Conservation (phyloP, 2,888 invertebrate species). For the Drosophila recens region DNA sequence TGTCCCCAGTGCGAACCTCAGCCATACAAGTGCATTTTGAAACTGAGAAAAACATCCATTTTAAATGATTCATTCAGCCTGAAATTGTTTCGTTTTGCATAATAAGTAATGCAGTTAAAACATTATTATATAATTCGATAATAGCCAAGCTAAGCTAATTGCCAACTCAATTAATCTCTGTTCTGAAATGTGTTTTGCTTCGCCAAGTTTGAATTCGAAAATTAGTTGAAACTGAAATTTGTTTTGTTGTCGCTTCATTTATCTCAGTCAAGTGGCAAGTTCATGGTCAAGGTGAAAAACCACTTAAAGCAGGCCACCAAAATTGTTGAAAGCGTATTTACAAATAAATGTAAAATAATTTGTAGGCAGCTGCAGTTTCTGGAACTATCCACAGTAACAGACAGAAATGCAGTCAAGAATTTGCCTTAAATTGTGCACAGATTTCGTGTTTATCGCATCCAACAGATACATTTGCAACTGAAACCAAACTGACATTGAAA, state of each 20-base stretch:
- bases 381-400: conserved; percentile 37
- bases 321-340: conserved; percentile 21
- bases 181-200: conserved; percentile 7
- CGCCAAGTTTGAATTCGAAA: conserved; percentile 14
- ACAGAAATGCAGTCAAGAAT: conserved; percentile 52
- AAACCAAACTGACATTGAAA: conserved; percentile 66
- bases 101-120: not conserved
- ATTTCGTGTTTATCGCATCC: conserved; percentile 26
- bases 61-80: not conserved
- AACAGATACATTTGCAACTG: conserved; percentile 52
- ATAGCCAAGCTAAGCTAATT: conserved; percentile 3
- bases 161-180: conserved; percentile 1
- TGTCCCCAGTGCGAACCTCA: not conserved
- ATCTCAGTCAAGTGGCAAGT: conserved; percentile 37
- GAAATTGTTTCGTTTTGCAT: conserved; percentile 11
- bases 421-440: conserved; percentile 32
- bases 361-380: conserved; percentile 36
- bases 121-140: conserved; percentile 7
- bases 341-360: conserved; percentile 25
- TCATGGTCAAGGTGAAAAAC: conserved; percentile 72
- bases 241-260: conserved; percentile 19
- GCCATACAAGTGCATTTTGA: conserved; percentile 1
- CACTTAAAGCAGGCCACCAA: conserved; percentile 18
- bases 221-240: conserved; percentile 12
- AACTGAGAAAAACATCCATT: not conserved